Evolutionary conservation across 2,888 invertebrate species (phyloP), one percentile per base, ranked within the genome.

Genomic region (Phymatocera aterrima): DNA sequence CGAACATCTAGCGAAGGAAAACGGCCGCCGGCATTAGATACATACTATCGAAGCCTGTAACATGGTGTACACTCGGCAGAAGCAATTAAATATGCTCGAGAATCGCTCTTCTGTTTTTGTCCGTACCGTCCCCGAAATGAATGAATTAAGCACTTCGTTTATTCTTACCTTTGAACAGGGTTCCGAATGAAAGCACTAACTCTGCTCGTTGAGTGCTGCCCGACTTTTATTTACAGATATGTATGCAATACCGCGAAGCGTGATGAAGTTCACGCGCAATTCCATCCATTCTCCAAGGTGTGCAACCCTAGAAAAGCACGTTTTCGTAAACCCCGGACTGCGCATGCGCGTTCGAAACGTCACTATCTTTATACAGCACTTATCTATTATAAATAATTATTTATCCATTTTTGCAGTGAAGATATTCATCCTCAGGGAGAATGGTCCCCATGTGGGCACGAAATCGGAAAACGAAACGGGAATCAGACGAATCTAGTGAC

Each of bases 181-280:
- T 15, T 46, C 4, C 43, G 4, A 1, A 28, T 2, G 15, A 68
- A 24, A 10, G 31, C 24, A n/a, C 48, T 34, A 10, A 48, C 48
- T 72, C 3, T 10, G 21, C 1, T 28, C 28, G 57, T 28, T n/a
- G n/a, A n/a, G n/a, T n/a, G n/a, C n/a, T n/a, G n/a, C n/a, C n/a
- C n/a, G n/a, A n/a, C n/a, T 51, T 4, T 51, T 72, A 68, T 46
- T 46, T 21, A 68, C 43, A 68, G 40, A 43, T n/a, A n/a, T 43
- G 43, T 68, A 28, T 28, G 8, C 15, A 51, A 57, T n/a, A 31
- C 18, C 37, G 18, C 75, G 15, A 40, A 57, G 24, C 15, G 57
- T 43, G 57, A 31, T 40, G 43, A 75, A 57, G 24, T 75, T 75
- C 75, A 75, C 75, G 75, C 75, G 57, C 60, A 75, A 57, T 57